Evolutionary conservation across 2,797 vertebrate species (phyloP).

Genomic region (Steatocranus sp.): DNA sequence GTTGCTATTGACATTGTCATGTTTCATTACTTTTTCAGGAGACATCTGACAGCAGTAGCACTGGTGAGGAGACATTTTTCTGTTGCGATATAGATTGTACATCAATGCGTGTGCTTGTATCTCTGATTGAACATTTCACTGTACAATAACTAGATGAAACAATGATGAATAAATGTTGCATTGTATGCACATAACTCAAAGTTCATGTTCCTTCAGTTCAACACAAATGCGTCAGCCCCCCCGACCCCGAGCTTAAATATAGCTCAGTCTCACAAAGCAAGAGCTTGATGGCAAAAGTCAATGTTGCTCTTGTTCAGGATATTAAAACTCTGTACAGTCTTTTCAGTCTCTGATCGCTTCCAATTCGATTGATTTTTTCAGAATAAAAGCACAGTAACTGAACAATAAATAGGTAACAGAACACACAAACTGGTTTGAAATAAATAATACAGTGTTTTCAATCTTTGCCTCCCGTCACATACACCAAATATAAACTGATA

Average conservation of each 20-base stretch:
- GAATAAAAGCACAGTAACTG: conserved; percentile 49
- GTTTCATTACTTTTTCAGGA: conserved; percentile 17
- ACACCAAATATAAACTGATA: conserved; percentile 27
- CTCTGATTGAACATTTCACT: conserved; percentile 4
- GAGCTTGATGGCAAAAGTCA: background rate
- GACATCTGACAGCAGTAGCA: conserved; percentile 1
- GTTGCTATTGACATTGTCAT: conserved; percentile 25
- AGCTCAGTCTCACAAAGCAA: conserved; percentile 16
- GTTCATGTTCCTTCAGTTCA: conserved; percentile 6
- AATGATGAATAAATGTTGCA: conserved; percentile 30
- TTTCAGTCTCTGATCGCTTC: conserved; percentile 14
- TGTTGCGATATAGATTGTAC: conserved; percentile 19
- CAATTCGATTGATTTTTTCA: conserved; percentile 26
- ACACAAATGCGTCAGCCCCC: background rate
- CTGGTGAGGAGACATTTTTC: background rate
- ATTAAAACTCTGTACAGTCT: conserved; percentile 42
- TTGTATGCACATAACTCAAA: conserved; percentile 39
- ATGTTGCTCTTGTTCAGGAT: conserved; percentile 3
- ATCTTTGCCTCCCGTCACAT: conserved; percentile 16
- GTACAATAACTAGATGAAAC: conserved; percentile 27
- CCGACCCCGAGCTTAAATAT: background rate
- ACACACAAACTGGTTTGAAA: conserved; percentile 50
- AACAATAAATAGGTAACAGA: conserved; percentile 68
- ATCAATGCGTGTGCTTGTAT: conserved; percentile 40
- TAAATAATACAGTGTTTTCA: conserved; percentile 66